Evolutionary conservation across 1,140 invertebrate species (phyloP).

Genomic region (Parasteatoda tepidariorum): DNA sequence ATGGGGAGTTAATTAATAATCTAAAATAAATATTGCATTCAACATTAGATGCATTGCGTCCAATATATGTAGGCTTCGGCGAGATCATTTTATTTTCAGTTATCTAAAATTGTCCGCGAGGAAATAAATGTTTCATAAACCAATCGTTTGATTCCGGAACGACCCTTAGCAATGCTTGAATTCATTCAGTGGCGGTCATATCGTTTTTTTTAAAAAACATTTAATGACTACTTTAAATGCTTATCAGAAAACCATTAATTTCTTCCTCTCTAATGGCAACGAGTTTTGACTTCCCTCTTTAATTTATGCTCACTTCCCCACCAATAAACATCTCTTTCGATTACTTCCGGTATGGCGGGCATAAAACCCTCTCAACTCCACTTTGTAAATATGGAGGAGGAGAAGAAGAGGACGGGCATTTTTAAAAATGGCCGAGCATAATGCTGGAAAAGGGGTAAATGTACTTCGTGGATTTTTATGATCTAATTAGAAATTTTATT

Average conservation of each 20-base stretch:
- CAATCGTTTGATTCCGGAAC: too few relatives aligned
- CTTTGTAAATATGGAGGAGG: not conserved
- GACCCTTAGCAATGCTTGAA: too few relatives aligned
- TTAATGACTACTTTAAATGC: conserved; percentile 45
- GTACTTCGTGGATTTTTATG: conserved; percentile 10
- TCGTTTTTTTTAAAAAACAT: too few relatives aligned
- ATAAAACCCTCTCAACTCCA: not conserved
- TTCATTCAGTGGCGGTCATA: too few relatives aligned
- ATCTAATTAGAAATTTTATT: conserved; percentile 38
- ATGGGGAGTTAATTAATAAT: too few relatives aligned
- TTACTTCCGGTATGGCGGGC: conserved; percentile 25
- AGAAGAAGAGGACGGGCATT: not conserved
- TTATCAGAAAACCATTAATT: conserved; percentile 47
- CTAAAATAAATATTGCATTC: too few relatives aligned
- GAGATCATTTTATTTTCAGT: too few relatives aligned
- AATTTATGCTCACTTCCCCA: conserved; percentile 12
- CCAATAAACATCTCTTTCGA: conserved; percentile 41
- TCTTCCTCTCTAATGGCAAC: conserved; percentile 25
- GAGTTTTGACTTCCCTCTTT: conserved; percentile 12
- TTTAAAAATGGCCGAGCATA: not conserved
- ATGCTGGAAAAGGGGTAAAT: not conserved
- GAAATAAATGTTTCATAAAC: too few relatives aligned
- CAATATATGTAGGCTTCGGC: too few relatives aligned
- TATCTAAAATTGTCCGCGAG: too few relatives aligned
- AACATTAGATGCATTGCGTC: too few relatives aligned